Percentiles rank a stretch among this genome's conserved stretches.
Evolutionary conservation across 1,140 invertebrate species (phyloP).

Genomic region (Magallana ariakensis): DNA sequence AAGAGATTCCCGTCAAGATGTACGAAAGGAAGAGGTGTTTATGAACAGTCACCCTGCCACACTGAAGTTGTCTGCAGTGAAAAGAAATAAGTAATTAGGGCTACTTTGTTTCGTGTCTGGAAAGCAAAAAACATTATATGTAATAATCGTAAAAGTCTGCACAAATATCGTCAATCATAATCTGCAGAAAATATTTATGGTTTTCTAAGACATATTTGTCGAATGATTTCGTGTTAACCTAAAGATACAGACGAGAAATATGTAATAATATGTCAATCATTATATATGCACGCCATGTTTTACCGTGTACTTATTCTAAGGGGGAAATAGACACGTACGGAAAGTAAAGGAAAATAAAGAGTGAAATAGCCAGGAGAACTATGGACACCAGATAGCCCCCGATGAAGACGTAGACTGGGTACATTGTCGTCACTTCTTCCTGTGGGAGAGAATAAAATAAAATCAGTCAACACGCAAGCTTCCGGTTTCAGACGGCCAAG

Average conservation of each 20-base stretch:
- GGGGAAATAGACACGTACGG: conserved; percentile 76
- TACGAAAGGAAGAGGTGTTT: conserved; percentile 97
- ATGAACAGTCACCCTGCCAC: conserved; percentile 93
- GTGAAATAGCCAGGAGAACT: conserved; percentile 88
- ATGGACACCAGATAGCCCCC: conserved; percentile 92
- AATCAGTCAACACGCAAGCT: not conserved
- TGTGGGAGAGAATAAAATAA: not conserved
- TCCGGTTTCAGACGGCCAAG: not conserved
- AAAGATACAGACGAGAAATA: too few species aligned
- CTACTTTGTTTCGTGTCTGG: too few species aligned
- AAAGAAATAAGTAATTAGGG: not conserved
- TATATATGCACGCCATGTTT: too few species aligned
- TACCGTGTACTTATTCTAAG: too few species aligned
- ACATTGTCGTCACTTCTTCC: not conserved
- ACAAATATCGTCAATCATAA: too few species aligned
- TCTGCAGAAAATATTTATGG: too few species aligned
- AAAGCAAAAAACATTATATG: too few species aligned
- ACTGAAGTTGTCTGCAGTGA: conserved; percentile 86
- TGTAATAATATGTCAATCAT: too few species aligned
- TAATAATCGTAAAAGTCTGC: too few species aligned
- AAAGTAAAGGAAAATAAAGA: conserved; percentile 91
- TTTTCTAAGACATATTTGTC: too few species aligned
- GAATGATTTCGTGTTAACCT: too few species aligned
- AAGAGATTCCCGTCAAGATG: conserved; percentile 87
- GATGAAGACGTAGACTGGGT: conserved; percentile 85